phyloP scores from a whole-genome alignment of 2,797 vertebrate species.

The Brachyalestes nurse region DNA sequence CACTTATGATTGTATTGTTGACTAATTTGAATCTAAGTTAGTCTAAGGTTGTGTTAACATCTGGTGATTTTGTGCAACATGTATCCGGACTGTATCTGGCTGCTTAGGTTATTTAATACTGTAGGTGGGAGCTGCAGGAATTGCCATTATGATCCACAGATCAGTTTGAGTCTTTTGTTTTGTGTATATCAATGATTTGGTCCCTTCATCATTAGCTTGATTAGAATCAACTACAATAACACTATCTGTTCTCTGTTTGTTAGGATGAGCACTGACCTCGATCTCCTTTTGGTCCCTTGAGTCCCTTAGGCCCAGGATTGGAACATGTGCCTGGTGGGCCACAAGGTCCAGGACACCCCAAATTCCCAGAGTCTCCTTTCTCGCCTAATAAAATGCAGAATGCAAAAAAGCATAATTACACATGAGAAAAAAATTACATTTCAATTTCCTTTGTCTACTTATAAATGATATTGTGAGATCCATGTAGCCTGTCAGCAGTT shows the following conservation, averaged over 20 bases:
- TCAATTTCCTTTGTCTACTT: not conserved
- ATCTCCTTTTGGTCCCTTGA: constrained; percentile 43
- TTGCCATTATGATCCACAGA: too few species aligned
- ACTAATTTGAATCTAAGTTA: too few species aligned
- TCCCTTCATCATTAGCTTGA: too few species aligned
- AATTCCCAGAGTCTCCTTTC: constrained; percentile 60
- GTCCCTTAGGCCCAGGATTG: constrained; percentile 41
- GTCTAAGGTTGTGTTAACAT: not conserved
- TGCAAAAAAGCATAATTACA: not conserved
- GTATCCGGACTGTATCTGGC: not conserved
- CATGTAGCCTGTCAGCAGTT: not conserved
- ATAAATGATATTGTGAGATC: too few species aligned
- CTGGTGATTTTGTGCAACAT: not conserved
- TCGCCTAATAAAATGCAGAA: constrained; percentile 58
- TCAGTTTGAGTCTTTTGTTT: too few species aligned
- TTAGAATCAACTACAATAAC: too few species aligned
- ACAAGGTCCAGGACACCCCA: constrained; percentile 62
- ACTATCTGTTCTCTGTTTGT: not conserved
- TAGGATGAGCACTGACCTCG: constrained; percentile 49
- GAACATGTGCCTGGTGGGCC: constrained; percentile 61
- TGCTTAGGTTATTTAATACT: too few species aligned
- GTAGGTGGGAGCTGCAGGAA: too few species aligned
- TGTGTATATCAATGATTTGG: too few species aligned
- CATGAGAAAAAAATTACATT: not conserved
- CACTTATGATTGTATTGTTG: too few species aligned